Evolutionary conservation across 2,797 vertebrate genomes (phyloP), one percentile per base, ranked within the genome.

Genomic region (Xyrichtys novacula): DNA sequence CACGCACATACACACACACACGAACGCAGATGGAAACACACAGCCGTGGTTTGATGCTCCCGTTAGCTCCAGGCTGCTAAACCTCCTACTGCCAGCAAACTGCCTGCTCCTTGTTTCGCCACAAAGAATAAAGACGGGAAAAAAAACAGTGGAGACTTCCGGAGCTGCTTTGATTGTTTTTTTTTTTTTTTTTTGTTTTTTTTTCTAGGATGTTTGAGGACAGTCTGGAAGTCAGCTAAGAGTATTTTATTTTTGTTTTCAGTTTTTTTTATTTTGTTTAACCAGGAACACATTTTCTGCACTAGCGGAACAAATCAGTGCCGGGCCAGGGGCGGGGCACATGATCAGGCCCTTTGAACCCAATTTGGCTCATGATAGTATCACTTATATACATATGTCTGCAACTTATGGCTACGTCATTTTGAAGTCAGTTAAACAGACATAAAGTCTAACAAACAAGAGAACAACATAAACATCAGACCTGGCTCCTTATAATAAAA

Each of bases 51-150:
- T 89, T 93, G 90, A 92, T 91, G 88, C 88, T 91, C 82, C 89
- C 53, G 83, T 91, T 94, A 93, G 93, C 93, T 95, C 92, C 87
- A 85, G 91, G 90, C 89, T 85, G 90, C 87, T 88, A 81, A 88
- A 74, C 86, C 88, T 89, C 89, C 86, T 88, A 91, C 91, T 75
- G 79, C 92, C 89, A 93, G 91, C 86, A 93, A 93, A 94, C 90
- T 93, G 92, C 88, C 90, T 83, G 76, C 79, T 74, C 66, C 82
- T 69, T 84, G 84, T 81, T 83, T 88, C 85, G 65, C 88, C 88
- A 90, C 57, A 83, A 78, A 83, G 79, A 80, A 68, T 25, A 68
- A 56, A 68, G 42, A 81, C n/a, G 85, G 87, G 83, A 26, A 46
- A 65, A 59, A 50, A 32, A 50, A 81, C 65, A 68, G 73, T 76